Evolutionary conservation across 2,113 vertebrate species (phyloP), one percentile per base, ranked within the genome.

Genomic region (Petromus typicus): DNA sequence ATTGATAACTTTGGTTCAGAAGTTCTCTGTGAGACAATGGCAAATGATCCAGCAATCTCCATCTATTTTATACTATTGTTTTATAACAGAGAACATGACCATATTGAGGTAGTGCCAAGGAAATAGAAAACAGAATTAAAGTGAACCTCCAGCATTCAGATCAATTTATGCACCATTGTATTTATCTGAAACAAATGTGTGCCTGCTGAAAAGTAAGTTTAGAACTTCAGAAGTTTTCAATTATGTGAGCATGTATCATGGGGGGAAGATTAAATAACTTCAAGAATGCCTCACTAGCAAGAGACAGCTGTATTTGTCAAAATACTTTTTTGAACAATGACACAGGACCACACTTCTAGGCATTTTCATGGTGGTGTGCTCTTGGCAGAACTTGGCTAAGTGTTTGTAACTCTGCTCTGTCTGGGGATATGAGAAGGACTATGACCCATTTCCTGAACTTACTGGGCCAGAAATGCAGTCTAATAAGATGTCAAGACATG

Each of bases 121-220:
- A 79, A 95, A 92, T 56, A 75, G 51, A 89, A 89, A 86, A 18
- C 4, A 17, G 8, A 37, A 71, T 61, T 63, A 7, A 91, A 94
- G 5, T 45, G 54, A 92, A 73, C 30, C 78, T 7, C 1, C 0
- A 86, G 10, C 34, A 20, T 83, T 40, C 66, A 76, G 45, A 54
- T 79, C 54, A 16, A 79, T 87, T 40, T 64, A 51, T 45, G 14
- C 1, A 3, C 1, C 66, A 6, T 48, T 20, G 30, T 79, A 86
- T 71, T 67, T 73, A 37, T 92, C 80, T 80, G 63, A 2, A 91
- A 56, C 2, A 64, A 75, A 54, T 1, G 23, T 40, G 64, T 51
- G 43, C 34, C 45, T 64, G 61, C 54, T 86, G 25, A 78, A 94
- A 89, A 23, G 13, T 6, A 0, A 76, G n/a, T 17, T 61, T 32